Percentiles rank a stretch among this genome's conserved stretches.
phyloP scores from a whole-genome alignment of 1,140 invertebrate genomes.

The Drosophila pachea region DNA sequence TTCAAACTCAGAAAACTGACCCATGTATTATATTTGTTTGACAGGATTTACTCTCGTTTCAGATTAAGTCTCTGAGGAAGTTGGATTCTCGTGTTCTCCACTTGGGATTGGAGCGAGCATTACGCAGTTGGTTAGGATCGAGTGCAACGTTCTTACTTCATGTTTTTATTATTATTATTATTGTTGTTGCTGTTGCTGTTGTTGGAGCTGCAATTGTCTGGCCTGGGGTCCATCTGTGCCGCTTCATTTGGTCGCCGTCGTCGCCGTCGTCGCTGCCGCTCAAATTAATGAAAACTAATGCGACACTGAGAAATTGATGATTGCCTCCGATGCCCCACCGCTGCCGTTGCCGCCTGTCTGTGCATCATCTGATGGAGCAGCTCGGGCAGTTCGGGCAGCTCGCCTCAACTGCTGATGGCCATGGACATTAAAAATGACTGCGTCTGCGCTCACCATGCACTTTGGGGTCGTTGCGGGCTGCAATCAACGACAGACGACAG shows the following conservation, averaged over 20 bases:
- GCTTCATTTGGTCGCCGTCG: conserved; percentile 40
- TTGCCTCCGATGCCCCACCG: conserved; percentile 57
- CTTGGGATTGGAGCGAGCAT: background rate
- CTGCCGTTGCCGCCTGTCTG: conserved; percentile 20
- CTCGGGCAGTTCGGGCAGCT: conserved; percentile 8
- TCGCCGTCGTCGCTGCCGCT: conserved; percentile 42
- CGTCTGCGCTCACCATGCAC: conserved; percentile 66
- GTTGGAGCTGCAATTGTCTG: conserved; percentile 42
- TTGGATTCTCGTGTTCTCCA: too few species aligned
- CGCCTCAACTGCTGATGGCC: conserved; percentile 40
- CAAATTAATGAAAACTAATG: conserved; percentile 78
- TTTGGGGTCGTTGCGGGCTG: conserved; percentile 68
- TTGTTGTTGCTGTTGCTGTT: conserved; percentile 44
- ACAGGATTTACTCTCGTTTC: too few species aligned
- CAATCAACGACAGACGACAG: conserved; percentile 53
- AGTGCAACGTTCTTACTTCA: conserved; percentile 28
- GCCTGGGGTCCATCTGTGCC: conserved; percentile 63
- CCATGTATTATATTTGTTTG: too few species aligned
- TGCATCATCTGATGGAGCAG: conserved; percentile 30
- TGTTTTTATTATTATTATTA: too few species aligned
- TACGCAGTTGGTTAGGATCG: background rate
- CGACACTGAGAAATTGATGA: conserved; percentile 77
- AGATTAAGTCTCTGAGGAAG: too few species aligned
- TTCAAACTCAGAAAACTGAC: too few species aligned
- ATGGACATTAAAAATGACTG: conserved; percentile 74